A percentile compares a stretch with the other conserved stretches of the same genome.
phyloP scores from a whole-genome alignment of 2,888 invertebrate genomes.

The Cecidostiba fungosa region DNA sequence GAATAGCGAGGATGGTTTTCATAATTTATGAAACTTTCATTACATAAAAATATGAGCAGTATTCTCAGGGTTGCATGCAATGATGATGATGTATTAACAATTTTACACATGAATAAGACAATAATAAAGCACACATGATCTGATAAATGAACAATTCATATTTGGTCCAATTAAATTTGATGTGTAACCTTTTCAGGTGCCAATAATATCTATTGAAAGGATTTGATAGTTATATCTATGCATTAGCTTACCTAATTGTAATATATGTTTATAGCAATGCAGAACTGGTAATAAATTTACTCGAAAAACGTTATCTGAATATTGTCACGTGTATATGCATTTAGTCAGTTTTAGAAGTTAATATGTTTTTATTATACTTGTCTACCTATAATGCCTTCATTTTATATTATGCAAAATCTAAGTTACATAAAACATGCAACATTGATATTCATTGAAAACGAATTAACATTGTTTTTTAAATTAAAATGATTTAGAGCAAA shows the following conservation, averaged over 20 bases:
- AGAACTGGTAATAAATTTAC: no score
- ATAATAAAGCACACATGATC: background rate
- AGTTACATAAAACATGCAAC: background rate
- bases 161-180: background rate
- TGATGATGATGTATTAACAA: background rate
- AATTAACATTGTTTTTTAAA: background rate
- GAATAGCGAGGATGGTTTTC: background rate
- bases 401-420: background rate
- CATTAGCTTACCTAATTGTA: no score
- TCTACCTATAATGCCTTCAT: background rate
- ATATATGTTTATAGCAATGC: no score
- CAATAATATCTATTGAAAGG: no score
- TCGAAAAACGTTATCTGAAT: no score
- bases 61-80: background rate
- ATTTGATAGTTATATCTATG: no score
- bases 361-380: background rate
- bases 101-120: background rate
- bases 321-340: no score
- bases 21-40: background rate
- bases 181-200: background rate
- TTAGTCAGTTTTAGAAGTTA: no score
- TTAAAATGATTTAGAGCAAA: no score
- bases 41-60: no score
- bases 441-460: background rate
- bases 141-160: background rate